Conservation (phyloP, 2,797 vertebrate species). For the Rhinatrema bivittatum region DNA sequence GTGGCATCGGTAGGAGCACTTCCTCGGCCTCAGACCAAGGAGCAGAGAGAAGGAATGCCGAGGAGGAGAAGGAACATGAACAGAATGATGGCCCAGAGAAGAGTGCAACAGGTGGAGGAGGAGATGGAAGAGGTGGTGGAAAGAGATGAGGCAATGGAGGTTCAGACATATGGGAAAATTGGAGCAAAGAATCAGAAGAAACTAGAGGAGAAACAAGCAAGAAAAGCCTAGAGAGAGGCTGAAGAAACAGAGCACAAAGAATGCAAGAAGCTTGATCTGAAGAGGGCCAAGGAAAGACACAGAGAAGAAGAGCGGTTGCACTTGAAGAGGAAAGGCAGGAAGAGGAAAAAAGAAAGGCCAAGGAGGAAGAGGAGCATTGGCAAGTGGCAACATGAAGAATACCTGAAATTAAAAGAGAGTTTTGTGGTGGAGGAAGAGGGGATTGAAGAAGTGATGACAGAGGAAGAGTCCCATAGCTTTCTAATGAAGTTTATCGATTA, state of each 20-base stretch:
- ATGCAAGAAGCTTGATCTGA: no score
- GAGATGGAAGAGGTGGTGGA: conserved; percentile 58
- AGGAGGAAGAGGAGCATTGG: conserved; percentile 83
- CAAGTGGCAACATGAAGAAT: conserved; percentile 86
- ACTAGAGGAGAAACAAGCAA: conserved; percentile 91
- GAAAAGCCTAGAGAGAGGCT: conserved; percentile 89
- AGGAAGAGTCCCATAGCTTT: no score
- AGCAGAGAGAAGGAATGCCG: conserved; percentile 67
- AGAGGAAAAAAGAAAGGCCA: conserved; percentile 72
- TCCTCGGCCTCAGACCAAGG: conserved; percentile 41
- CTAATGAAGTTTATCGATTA: no score
- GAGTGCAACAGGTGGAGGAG: conserved; percentile 55
- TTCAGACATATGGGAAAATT: conserved; percentile 67
- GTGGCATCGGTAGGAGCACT: conserved; percentile 39
- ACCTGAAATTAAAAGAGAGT: conserved; percentile 78
- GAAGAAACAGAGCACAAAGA: no score
- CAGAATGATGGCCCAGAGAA: conserved; percentile 66
- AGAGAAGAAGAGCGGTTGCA: no score
- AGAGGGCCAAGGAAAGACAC: no score
- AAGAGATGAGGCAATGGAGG: conserved; percentile 47
- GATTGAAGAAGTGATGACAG: conserved; percentile 72
- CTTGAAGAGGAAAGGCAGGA: no score
- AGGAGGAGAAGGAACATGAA: conserved; percentile 73
- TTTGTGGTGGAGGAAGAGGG: conserved; percentile 89
- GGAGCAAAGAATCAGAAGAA: conserved; percentile 93